phyloP scores from a whole-genome alignment of 2,888 invertebrate species.

The Yponomeuta malinellus region DNA sequence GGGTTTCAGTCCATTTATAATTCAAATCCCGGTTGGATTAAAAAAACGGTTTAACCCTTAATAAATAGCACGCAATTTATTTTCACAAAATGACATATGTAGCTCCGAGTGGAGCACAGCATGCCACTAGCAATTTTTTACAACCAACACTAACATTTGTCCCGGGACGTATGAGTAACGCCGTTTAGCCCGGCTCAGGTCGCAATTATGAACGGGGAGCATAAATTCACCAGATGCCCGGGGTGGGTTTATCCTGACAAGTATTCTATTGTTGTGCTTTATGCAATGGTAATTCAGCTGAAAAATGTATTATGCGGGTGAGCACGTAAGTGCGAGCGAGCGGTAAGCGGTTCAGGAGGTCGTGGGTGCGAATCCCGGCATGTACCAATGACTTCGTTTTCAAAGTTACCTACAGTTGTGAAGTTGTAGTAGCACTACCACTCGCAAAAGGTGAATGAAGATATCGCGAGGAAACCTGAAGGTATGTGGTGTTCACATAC shows the following conservation, averaged over 20 bases:
- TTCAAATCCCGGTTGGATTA: background rate
- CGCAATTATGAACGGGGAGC: background rate
- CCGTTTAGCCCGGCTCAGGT: constrained; percentile 2
- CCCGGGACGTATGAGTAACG: background rate
- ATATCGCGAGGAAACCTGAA: no score
- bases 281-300: no score
- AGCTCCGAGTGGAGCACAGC: background rate
- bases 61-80: background rate
- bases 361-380: no score
- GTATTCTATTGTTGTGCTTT: background rate
- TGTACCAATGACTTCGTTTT: no score
- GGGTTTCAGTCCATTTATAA: no score
- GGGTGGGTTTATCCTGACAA: background rate
- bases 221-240: background rate
- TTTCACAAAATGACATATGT: background rate
- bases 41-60: background rate
- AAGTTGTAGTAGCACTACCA: no score
- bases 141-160: background rate
- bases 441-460: no score
- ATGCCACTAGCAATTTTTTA: constrained; percentile 1
- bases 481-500: no score
- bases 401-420: no score
- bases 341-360: no score
- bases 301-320: no score
- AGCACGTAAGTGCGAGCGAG: no score